A percentile compares a stretch with the other conserved stretches of the same genome.
phyloP scores from a whole-genome alignment of 2,113 vertebrate species.

The Hipposideros armiger region DNA sequence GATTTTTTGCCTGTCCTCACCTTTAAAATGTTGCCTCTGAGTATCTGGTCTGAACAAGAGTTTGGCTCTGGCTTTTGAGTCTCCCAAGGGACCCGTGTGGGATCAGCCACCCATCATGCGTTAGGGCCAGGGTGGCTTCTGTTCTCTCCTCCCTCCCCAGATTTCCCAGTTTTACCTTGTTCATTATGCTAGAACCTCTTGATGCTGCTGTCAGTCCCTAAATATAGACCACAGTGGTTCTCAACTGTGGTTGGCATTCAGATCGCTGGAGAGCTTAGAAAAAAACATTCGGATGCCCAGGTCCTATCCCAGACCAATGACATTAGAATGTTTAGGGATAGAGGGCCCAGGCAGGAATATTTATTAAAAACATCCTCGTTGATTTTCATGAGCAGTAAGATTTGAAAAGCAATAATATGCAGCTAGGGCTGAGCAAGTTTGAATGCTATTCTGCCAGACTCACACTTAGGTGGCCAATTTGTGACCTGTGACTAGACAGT shows the following conservation, averaged over 20 bases:
- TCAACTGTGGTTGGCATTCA: neutral
- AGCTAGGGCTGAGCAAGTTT: neutral
- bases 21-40: neutral
- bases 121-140: neutral
- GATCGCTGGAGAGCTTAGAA: neutral
- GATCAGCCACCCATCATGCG: neutral
- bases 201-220: neutral
- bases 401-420: neutral
- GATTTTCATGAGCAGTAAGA: neutral
- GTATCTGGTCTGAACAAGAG: neutral
- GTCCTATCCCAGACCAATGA: neutral
- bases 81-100: rapidly evolving
- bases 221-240: neutral
- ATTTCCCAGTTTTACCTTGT: neutral
- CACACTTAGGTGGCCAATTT: neutral
- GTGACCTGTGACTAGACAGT: constrained; percentile 19
- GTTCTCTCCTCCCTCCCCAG: neutral
- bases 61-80: neutral
- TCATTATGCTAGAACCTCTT: neutral
- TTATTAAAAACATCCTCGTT: neutral
- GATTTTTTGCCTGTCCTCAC: neutral
- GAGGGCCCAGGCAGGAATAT: neutral
- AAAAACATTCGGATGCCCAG: neutral
- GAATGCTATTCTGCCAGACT: constrained; percentile 21
- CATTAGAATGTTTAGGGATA: neutral